Evolutionary conservation across 30 jellyfish, hydroid and myxozoan genomes (phyloP).

Genomic region (Chrysaora quinquecirrha): DNA sequence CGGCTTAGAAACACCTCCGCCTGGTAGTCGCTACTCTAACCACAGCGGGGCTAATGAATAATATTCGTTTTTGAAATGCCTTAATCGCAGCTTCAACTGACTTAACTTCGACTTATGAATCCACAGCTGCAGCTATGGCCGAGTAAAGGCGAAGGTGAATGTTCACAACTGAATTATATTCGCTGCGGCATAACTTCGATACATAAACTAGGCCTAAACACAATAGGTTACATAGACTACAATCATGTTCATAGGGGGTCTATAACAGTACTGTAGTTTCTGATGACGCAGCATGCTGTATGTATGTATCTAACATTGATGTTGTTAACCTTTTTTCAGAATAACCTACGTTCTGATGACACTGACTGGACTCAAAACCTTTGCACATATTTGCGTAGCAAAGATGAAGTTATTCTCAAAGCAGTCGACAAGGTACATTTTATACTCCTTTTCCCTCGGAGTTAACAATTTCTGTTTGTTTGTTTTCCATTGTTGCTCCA

Average conservation of each 20-base stretch:
- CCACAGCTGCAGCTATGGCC: too few species aligned
- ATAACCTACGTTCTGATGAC: constrained; percentile 47
- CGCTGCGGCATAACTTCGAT: too few species aligned
- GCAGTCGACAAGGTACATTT: constrained; percentile 79
- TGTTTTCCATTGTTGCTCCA: background rate
- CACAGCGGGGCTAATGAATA: too few species aligned
- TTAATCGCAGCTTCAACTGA: too few species aligned
- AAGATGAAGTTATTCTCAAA: constrained; percentile 86
- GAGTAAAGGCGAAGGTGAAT: too few species aligned
- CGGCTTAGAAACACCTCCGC: background rate
- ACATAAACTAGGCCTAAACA: background rate
- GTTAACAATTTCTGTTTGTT: background rate
- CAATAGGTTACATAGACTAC: background rate
- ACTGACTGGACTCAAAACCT: constrained; percentile 89
- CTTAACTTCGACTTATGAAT: too few species aligned
- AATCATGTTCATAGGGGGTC: background rate
- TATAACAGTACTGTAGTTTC: background rate
- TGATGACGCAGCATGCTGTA: background rate
- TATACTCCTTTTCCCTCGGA: background rate
- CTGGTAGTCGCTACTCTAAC: background rate
- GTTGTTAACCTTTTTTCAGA: constrained; percentile 15
- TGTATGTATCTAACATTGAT: background rate
- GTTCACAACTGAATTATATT: too few species aligned
- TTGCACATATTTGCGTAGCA: constrained; percentile 82
- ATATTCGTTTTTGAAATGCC: too few species aligned